Evolutionary conservation across 1,140 invertebrate species (phyloP).

Genomic region (Rhagoletis zephyria): DNA sequence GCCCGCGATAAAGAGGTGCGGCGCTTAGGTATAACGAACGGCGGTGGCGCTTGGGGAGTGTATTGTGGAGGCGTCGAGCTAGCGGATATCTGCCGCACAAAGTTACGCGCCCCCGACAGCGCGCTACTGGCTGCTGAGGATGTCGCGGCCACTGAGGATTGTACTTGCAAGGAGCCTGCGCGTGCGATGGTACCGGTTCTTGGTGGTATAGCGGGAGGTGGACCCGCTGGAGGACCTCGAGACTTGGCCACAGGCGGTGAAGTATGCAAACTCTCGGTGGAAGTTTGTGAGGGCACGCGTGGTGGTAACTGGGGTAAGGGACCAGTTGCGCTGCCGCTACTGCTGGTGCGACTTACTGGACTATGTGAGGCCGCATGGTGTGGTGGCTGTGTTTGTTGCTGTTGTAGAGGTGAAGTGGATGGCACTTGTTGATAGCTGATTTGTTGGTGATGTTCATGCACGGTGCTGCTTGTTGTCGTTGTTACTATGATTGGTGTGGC

Average conservation of each 20-base stretch:
- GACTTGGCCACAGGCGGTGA: conserved; percentile 64
- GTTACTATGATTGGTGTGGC: conserved; percentile 21
- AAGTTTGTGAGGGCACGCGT: conserved; percentile 65
- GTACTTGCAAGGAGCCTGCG: conserved; percentile 67
- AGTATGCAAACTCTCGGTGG: conserved; percentile 66
- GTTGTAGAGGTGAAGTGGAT: conserved; percentile 17
- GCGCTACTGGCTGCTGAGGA: conserved; percentile 30
- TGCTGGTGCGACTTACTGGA: conserved; percentile 38
- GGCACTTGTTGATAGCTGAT: background rate
- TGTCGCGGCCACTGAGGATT: conserved; percentile 50
- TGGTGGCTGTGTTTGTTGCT: conserved; percentile 17
- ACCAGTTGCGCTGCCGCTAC: conserved; percentile 6
- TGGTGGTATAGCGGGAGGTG: conserved; percentile 74
- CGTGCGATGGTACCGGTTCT: conserved; percentile 67
- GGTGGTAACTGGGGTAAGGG: conserved; percentile 66
- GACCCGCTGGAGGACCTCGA: conserved; percentile 64
- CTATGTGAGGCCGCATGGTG: conserved; percentile 32
- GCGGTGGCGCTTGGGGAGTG: conserved; percentile 74
- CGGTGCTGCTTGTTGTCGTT: background rate
- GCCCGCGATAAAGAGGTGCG: conserved; percentile 65
- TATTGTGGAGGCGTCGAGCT: conserved; percentile 73
- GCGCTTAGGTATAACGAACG: conserved; percentile 77
- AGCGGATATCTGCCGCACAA: conserved; percentile 68
- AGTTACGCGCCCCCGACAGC: conserved; percentile 58
- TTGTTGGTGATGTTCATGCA: conserved; percentile 50